Conservation (phyloP, 2,888 invertebrate genomes). For the Chymomyza amoena region DNA sequence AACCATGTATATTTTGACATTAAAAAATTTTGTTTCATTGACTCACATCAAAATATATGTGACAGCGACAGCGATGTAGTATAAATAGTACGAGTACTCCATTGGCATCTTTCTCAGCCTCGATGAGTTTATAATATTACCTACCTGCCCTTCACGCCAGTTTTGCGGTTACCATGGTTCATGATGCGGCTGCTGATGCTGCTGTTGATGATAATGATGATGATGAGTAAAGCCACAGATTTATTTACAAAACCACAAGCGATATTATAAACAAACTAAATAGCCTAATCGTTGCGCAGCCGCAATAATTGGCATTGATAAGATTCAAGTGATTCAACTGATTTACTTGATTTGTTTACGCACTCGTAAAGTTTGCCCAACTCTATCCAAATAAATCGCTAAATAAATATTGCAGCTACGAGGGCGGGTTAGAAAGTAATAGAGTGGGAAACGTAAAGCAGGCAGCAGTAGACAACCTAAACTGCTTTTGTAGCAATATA, state of each 20-base stretch:
- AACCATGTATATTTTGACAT: constrained; percentile 21
- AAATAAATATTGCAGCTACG: neutral
- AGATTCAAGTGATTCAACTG: neutral
- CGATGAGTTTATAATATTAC: constrained; percentile 67
- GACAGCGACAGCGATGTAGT: neutral
- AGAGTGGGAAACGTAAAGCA: too few relatives aligned
- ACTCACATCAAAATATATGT: constrained; percentile 9
- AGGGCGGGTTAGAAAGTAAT: neutral
- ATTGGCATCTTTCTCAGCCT: constrained; percentile 56
- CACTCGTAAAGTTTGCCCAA: constrained; percentile 35
- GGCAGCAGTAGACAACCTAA: too few relatives aligned
- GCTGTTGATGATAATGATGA: neutral
- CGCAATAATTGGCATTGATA: constrained; percentile 53
- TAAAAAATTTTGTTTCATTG: constrained; percentile 55
- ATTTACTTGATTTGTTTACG: constrained; percentile 38
- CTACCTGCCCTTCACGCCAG: constrained; percentile 64
- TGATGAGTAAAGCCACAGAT: constrained; percentile 30
- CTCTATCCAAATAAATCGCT: constrained; percentile 28
- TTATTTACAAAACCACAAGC: constrained; percentile 41
- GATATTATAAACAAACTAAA: constrained; percentile 2
- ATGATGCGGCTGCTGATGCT: constrained; percentile 12
- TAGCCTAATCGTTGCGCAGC: constrained; percentile 48
- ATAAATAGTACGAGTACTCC: constrained; percentile 15
- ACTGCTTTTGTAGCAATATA: too few relatives aligned
- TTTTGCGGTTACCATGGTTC: constrained; percentile 39